Evolutionary conservation across 2,797 vertebrate genomes (phyloP), one percentile per base, ranked within the genome.

Genomic region (Natrix natrix): DNA sequence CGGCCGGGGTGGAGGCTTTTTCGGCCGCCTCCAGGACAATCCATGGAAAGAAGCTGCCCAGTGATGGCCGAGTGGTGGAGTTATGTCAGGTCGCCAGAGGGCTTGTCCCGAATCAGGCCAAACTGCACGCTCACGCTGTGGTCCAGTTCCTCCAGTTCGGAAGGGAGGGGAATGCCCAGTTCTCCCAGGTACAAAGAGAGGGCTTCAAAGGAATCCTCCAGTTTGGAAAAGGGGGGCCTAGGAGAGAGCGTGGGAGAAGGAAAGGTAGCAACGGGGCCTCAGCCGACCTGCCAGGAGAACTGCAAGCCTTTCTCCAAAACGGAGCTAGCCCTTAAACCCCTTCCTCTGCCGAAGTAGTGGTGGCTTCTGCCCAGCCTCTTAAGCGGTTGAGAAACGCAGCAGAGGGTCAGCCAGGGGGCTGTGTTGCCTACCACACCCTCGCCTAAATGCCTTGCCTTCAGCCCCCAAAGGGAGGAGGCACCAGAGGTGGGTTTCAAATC

Each of bases 171-270:
- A 96, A 99, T 99, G 88, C 98, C 98, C 96, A 99, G 97, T 95
- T 99, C 99, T 89, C 98, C 98, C 97, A 99, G 98, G 97, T 99
- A 98, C 43, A 99, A 97, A 86, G 98, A 98, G 56, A 99, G 97
- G 0, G 99, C 99, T 94, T 98, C 98, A 54, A 99, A 99, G 94
- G 98, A 99, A 97, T 99, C 99, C 96, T 99, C 99, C 97, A 99
- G 97, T 97, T 99, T 99, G 94, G 98, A 98, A 97, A 99, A 99
- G 59, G 98, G 96, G 1, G 99, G 99, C 96, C 99, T 99, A 94
- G 57, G 94, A 94, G 92, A 83, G 94, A 91, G 87, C 93, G 12
- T 2, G 0, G 20, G 37, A 37, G 74, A 22, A 63, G 86, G 4
- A 37, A 95, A 55, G 16, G 91, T 93, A 0, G 0, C 90, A 66